These are phyloP conservation scores for Leptura quadrifasciata DNA, from an alignment of 2,888 invertebrate genomes.

Conservation along the genomic window DNA sequence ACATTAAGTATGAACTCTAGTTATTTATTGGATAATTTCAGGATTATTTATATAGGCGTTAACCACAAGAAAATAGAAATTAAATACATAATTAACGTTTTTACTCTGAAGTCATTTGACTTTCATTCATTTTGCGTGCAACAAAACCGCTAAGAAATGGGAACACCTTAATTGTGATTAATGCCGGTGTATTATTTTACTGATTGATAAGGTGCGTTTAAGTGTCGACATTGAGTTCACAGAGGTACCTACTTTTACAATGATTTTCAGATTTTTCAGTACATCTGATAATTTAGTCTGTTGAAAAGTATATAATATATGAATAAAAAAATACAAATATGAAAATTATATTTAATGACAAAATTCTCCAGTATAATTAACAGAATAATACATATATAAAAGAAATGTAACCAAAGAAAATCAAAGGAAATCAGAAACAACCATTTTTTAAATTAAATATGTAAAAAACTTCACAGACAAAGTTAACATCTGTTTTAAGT, in stretches of 20 bases:
- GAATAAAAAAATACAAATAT: no score
- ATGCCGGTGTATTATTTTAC: conserved; percentile 45
- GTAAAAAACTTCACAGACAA: no score
- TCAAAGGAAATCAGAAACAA: no score
- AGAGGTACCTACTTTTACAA: conserved; percentile 11
- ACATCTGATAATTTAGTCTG: no score
- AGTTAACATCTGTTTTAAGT: no score
- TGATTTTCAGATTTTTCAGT: neutral
- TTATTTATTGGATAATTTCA: conserved; percentile 28
- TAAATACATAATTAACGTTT: conserved; percentile 49
- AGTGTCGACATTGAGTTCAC: neutral
- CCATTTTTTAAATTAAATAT: no score
- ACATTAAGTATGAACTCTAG: conserved; percentile 26
- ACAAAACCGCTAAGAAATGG: conserved; percentile 42
- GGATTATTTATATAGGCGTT: conserved; percentile 44
- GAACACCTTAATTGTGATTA: conserved; percentile 48
- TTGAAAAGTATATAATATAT: no score
- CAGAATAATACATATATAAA: no score
- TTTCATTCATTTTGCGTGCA: conserved; percentile 34
- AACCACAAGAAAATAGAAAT: conserved; percentile 49
- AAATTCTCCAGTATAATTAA: no score
- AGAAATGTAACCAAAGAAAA: no score
- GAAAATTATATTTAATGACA: no score
- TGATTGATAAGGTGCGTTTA: conserved; percentile 41
- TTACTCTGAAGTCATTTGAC: conserved; percentile 32